Conservation (phyloP, 2,797 vertebrate species). For the Cossypha heuglini region DNA sequence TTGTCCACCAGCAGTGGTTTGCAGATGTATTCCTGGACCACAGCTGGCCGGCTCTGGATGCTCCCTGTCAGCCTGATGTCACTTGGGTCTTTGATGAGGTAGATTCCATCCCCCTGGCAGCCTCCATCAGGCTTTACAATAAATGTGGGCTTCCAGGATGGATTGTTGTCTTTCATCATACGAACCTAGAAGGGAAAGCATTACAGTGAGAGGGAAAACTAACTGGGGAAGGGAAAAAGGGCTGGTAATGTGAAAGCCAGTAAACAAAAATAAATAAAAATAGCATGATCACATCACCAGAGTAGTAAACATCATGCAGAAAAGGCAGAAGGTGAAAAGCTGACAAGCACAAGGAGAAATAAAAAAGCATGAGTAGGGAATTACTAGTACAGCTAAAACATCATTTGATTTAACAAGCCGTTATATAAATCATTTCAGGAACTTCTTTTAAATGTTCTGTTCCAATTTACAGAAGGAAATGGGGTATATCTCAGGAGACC, state of each 20-base stretch:
- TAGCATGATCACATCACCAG: neutral
- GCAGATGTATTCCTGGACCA: slow-evolving; percentile 95
- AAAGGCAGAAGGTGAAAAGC: neutral
- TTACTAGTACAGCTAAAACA: neutral
- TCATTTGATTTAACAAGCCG: neutral
- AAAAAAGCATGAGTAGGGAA: neutral
- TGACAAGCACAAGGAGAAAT: neutral
- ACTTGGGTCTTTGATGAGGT: slow-evolving; percentile 92
- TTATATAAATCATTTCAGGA: neutral
- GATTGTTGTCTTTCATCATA: slow-evolving; percentile 83
- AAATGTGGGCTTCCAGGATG: slow-evolving; percentile 86
- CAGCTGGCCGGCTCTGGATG: slow-evolving; percentile 84
- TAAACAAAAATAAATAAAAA: neutral
- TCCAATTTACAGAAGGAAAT: neutral
- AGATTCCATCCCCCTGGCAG: slow-evolving; percentile 97
- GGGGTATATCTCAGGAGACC: neutral
- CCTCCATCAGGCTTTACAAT: slow-evolving; percentile 96
- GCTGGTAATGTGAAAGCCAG: neutral
- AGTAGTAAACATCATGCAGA: neutral
- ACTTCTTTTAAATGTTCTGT: neutral
- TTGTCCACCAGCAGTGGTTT: slow-evolving; percentile 95
- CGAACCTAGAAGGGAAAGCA: slow-evolving; percentile 78
- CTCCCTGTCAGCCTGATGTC: slow-evolving; percentile 82
- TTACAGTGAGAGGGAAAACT: neutral
- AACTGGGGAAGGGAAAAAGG: neutral